Conservation (phyloP, 2,888 invertebrate species). For the Calliphora vomitoria region DNA sequence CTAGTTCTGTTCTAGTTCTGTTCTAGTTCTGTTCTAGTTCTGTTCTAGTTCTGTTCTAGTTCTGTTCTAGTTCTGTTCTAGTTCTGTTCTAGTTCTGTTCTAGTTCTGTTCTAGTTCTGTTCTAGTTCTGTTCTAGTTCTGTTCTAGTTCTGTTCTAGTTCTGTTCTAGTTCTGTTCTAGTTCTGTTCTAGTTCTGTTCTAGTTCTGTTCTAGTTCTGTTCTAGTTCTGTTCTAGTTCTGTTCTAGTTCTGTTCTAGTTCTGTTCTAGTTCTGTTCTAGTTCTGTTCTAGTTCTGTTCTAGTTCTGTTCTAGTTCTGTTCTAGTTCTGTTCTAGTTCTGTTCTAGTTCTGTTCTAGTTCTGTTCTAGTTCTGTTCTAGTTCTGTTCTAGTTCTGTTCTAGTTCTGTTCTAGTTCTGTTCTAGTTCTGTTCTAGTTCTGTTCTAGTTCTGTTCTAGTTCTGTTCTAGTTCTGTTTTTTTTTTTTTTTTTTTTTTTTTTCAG, state of each 20-base stretch:
- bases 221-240: neutral
- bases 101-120: conserved; percentile 1
- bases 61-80: conserved; percentile 1
- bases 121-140: conserved; percentile 1
- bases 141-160: conserved; percentile 1
- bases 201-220: conserved; percentile 1
- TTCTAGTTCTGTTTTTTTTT: neutral
- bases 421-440: conserved; percentile 6
- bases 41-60: conserved; percentile 1
- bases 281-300: conserved; percentile 1
- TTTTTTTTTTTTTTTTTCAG: no score
- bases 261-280: neutral
- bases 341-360: neutral
- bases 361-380: conserved; percentile 1
- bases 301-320: conserved; percentile 1
- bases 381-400: conserved; percentile 1
- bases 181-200: conserved; percentile 1
- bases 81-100: conserved; percentile 1
- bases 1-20: no score
- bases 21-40: neutral
- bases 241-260: neutral
- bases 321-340: neutral
- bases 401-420: conserved; percentile 6
- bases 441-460: conserved; percentile 7
- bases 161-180: conserved; percentile 1